These are phyloP conservation scores for Geothlypis trichas DNA, from an alignment of 2,113 vertebrate species.

Conservation along the genomic window DNA sequence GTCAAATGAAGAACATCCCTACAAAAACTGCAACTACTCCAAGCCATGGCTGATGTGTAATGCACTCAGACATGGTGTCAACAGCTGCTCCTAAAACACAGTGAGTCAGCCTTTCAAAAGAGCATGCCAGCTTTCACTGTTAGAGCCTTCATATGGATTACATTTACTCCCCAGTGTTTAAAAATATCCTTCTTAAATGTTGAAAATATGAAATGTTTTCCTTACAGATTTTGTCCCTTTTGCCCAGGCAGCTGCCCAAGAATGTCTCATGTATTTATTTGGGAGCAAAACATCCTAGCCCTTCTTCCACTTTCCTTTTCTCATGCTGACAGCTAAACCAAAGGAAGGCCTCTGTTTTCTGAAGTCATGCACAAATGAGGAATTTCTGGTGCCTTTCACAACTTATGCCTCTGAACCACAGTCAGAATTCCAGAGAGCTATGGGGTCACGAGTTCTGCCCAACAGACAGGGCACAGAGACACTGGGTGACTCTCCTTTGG, in stretches of 20 bases:
- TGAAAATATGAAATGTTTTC: neutral
- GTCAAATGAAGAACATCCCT: conserved; percentile 60
- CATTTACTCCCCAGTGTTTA: conserved; percentile 10
- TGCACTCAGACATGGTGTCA: conserved; percentile 38
- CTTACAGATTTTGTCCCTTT: neutral
- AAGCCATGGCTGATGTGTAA: conserved; percentile 35
- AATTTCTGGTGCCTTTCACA: neutral
- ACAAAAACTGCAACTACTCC: conserved; percentile 22
- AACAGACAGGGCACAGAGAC: neutral
- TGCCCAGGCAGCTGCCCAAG: neutral
- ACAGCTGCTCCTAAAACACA: conserved; percentile 32
- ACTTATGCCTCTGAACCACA: neutral
- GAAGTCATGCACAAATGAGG: neutral
- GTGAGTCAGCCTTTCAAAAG: conserved; percentile 46
- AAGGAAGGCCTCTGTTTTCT: neutral
- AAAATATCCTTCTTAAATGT: conserved; percentile 24
- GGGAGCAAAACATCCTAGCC: neutral
- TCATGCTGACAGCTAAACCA: neutral
- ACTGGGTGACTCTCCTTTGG: neutral
- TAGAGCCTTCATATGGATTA: conserved; percentile 8
- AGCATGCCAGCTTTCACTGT: conserved; percentile 7
- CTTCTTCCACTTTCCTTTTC: neutral
- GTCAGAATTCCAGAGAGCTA: neutral
- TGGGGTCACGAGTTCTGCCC: neutral
- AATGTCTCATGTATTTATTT: neutral